Percentiles rank a stretch among this genome's conserved stretches.
These are phyloP conservation scores for Venturia canescens DNA, from an alignment of 1,140 invertebrate genomes.

Conservation along the genomic window DNA sequence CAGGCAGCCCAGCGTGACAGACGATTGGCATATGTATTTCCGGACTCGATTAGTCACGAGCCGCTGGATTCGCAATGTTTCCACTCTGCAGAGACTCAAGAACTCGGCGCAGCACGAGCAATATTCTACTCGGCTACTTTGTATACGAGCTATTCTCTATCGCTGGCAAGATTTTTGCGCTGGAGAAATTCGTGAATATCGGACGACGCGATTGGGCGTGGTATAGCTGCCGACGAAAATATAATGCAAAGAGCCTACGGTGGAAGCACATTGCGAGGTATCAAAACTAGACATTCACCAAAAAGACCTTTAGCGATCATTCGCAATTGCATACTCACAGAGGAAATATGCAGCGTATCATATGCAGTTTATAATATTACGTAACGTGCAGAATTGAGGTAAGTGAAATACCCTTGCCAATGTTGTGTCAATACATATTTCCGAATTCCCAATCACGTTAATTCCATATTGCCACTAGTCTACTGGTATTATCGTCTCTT, in stretches of 20 bases:
- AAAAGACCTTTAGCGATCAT: too few species aligned
- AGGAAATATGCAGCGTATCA: too few species aligned
- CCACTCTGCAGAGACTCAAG: neutral
- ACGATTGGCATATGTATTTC: slow-evolving; percentile 52
- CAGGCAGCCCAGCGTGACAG: slow-evolving; percentile 42
- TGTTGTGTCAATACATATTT: too few species aligned
- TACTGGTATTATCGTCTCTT: too few species aligned
- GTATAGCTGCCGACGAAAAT: neutral
- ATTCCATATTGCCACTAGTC: too few species aligned
- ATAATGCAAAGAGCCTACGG: neutral
- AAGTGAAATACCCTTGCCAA: too few species aligned
- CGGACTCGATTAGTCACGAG: slow-evolving; percentile 49
- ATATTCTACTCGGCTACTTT: neutral
- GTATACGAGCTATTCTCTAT: neutral
- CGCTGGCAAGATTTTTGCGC: neutral
- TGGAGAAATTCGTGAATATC: neutral
- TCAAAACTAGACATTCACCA: too few species aligned
- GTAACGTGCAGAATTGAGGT: too few species aligned
- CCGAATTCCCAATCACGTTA: too few species aligned
- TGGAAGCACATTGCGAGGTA: too few species aligned
- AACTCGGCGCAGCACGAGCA: neutral
- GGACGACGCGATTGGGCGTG: neutral
- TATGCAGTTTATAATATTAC: too few species aligned
- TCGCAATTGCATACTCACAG: too few species aligned
- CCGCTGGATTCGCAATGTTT: slow-evolving; percentile 43